Evolutionary conservation across 2,888 invertebrate species (phyloP), one percentile per base, ranked within the genome.

Genomic region (Acanthosepion esculentum): DNA sequence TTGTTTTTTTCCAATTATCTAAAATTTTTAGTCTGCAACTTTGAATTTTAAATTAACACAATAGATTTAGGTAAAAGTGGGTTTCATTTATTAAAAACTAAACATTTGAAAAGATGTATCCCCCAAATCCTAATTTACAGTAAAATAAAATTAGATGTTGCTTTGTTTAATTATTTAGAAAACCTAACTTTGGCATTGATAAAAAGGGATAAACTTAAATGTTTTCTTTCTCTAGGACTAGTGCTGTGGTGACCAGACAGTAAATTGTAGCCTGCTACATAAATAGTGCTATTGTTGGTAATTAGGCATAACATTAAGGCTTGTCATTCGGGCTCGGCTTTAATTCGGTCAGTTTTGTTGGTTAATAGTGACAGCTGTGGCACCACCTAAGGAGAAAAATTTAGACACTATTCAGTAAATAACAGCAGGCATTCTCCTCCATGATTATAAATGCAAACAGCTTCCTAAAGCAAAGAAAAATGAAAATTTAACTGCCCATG

Each of bases 251-350:
- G 33, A 78, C n/a, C 78, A 78, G 78, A 78, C 78, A 78, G 78
- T 78, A 78, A 78, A 78, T 78, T 78, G 78, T 78, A 78, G 78
- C 78, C n/a, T 78, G 78, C 78, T 78, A 78, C n/a, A 78, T 78
- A 78, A 59, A 59, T 59, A 59, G 59, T 59, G 59, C 59, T 23
- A 59, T 59, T 59, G 59, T 59, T 23, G 59, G 33, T 78, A 78
- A 78, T 78, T 78, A 78, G 78, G n/a, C n/a, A 33, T 78, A 78
- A 78, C 78, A 78, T n/a, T 78, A 78, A 78, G n/a, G n/a, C 78
- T 78, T 78, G 78, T 33, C 78, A 78, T 78, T 78, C 33, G 12
- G 78, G 78, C 78, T 78, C 15, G 78, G 78, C 78, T 78, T 78
- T 78, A 78, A 78, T n/a, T 78, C 78, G 78, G 78, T 78, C 78